A percentile compares a stretch with the other conserved stretches of the same genome.
phyloP scores from a whole-genome alignment of 2,888 invertebrate species.

The Plagodis pulveraria region DNA sequence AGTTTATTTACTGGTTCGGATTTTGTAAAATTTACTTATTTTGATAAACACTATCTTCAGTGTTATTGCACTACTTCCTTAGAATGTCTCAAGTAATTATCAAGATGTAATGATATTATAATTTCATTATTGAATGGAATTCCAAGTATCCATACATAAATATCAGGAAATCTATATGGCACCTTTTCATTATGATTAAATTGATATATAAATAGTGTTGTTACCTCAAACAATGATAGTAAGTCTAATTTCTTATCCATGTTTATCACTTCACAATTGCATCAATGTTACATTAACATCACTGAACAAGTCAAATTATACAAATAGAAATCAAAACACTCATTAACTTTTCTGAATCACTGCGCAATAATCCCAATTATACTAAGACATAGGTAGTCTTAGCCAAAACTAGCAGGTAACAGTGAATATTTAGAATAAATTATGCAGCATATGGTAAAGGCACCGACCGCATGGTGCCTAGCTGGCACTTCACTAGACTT shows the following conservation, averaged over 20 bases:
- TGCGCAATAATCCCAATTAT: slow-evolving; percentile 44
- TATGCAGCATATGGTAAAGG: slow-evolving; percentile 70
- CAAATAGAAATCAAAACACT: slow-evolving; percentile 44
- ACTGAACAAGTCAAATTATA: slow-evolving; percentile 49
- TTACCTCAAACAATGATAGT: slow-evolving; percentile 81
- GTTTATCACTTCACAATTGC: slow-evolving; percentile 49
- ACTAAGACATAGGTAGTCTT: slow-evolving; percentile 34
- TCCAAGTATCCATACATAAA: not conserved
- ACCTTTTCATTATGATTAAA: no score
- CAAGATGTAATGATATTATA: no score
- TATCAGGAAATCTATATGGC: not conserved
- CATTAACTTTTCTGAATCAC: slow-evolving; percentile 44
- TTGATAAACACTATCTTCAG: no score
- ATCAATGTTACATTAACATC: slow-evolving; percentile 61
- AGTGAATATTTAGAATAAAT: slow-evolving; percentile 47
- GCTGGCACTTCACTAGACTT: slow-evolving; percentile 69
- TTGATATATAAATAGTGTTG: slow-evolving; percentile 2
- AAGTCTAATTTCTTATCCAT: slow-evolving; percentile 83
- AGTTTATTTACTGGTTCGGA: no score
- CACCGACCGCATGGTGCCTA: slow-evolving; percentile 80
- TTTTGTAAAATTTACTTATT: no score
- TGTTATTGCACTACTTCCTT: no score
- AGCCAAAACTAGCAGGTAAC: slow-evolving; percentile 39
- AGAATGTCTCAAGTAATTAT: no score
- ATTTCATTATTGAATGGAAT: not conserved